Conservation (phyloP, 2,888 invertebrate species). For the Netelia fuscicornis region DNA sequence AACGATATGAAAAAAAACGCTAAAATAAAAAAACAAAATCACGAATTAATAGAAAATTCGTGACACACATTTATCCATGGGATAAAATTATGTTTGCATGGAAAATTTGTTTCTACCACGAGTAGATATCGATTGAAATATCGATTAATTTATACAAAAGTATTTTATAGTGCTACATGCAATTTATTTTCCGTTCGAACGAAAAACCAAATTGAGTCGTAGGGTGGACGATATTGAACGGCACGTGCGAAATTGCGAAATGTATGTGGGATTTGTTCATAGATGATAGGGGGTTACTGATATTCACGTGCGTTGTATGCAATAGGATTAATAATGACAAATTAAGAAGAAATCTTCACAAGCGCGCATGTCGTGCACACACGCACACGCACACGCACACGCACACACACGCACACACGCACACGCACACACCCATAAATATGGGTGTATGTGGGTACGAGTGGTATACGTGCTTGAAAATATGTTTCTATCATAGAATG, state of each 20-base stretch:
- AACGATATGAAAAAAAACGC: too few species aligned
- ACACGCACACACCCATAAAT: not conserved
- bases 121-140: too few species aligned
- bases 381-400: not conserved
- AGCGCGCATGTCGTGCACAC: not conserved
- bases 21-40: too few species aligned
- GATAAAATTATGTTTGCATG: too few species aligned
- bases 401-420: too few species aligned
- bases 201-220: not conserved
- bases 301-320: conserved; percentile 20
- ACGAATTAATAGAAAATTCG: too few species aligned
- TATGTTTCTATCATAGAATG: not conserved
- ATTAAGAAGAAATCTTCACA: conserved; percentile 20
- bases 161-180: not conserved
- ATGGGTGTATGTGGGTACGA: not conserved
- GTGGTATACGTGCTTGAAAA: not conserved
- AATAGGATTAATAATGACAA: conserved; percentile 15
- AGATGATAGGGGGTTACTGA: conserved; percentile 2
- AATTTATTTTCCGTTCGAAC: conserved; percentile 28
- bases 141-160: not conserved
- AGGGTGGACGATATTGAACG: not conserved
- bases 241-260: conserved; percentile 23
- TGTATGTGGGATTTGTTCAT: not conserved
- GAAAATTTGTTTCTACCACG: too few species aligned
- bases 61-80: too few species aligned